Base-by-base conservation (phyloP, 1,140 invertebrate genomes). In the Mamestra configurata region DNA sequence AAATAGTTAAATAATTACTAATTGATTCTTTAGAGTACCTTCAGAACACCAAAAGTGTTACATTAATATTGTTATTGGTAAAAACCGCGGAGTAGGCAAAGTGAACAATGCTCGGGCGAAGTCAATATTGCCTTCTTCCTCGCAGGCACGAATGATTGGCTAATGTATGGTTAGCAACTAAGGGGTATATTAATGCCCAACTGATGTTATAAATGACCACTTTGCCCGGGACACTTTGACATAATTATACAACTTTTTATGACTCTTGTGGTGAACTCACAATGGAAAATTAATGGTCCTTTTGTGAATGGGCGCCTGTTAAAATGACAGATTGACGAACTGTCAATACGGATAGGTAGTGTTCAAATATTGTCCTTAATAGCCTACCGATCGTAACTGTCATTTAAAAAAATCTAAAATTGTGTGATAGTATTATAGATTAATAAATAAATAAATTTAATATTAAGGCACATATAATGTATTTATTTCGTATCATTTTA, bases 391-490 rank as follows among this genome's bases (percentile, higher is more conserved):
- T 31, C 4, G 31, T n/a, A 43, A 40, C 64, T 70, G 59, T 80
- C 71, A 73, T 53, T 46, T 22, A 40, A 73, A 40, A 73, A 68
- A 78, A 82, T 78, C 64, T 71, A 80, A 83, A 82, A 84, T 83
- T 43, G 82, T 86, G 86, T 88, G 85, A 88, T 86, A 88, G 86
- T 88, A 88, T 86, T 88, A 85, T 84, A 86, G 83, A 82, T 82
- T 80, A 81, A 80, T 76, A 55, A 53, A 49, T 77, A 79, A 83
- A 81, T 68, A 79, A 81, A 79, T 22, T 75, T 46, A 77, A 49
- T 24, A 8, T 49, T 85, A 82, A 80, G 77, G 77, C 82, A 86
- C 82, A 81, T 84, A 24, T 83, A 73, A 81, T 53, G 43, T 86
- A 86, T 85, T 88, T 86, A 85, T 84, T 84, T 79, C 57, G 75